Base-by-base conservation (phyloP, 2,797 vertebrate species). In the Paramormyrops hopkinsi region DNA sequence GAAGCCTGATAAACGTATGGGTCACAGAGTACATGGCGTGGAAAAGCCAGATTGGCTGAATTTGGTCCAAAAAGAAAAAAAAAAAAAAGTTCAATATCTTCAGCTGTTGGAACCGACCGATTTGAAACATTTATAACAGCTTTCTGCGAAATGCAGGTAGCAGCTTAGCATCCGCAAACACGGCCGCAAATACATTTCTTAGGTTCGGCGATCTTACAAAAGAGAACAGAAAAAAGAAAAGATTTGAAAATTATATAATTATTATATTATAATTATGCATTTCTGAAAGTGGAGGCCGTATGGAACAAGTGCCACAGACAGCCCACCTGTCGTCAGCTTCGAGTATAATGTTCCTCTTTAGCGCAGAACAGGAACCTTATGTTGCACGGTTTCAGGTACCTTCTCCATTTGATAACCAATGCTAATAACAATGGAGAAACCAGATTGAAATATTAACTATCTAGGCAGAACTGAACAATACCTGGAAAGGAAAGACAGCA, bases 1-100 rank as follows among this genome's bases (percentile, higher is more conserved):
- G 73, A 90, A 88, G 87, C 79, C 87, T 37, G 86, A 90, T 90
- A 90, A 90, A 88, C 53, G 41, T 76, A 51, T 76, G 56, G 86
- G 59, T 56, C 12, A 53, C 59, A 22, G 14, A 48, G 41, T 84
- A 0, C 19, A 5, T 56, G 86, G 51, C 37, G 51, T 79, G 25
- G 11, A 83, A 84, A 65, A 84, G 37, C 86, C 44, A 9, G 50
- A 62, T 76, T 84, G 89, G 69, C 50, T 86, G 41, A 89, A 89
- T 25, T 46, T 73, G 50, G 33, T 76, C 29, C 62, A 87, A 48
- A 46, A 56, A 54, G 41, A 59, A n/a, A 8, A 8, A 22, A 59
- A 59, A 59, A 59, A 62, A 54, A 86, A 25, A 59, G 50, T 51
- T 59, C 12, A 87, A 87, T 3, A 17, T 56, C 33, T 62, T 44